Base-by-base conservation (phyloP, 2,888 invertebrate genomes). In the Onchidella celtica region DNA sequence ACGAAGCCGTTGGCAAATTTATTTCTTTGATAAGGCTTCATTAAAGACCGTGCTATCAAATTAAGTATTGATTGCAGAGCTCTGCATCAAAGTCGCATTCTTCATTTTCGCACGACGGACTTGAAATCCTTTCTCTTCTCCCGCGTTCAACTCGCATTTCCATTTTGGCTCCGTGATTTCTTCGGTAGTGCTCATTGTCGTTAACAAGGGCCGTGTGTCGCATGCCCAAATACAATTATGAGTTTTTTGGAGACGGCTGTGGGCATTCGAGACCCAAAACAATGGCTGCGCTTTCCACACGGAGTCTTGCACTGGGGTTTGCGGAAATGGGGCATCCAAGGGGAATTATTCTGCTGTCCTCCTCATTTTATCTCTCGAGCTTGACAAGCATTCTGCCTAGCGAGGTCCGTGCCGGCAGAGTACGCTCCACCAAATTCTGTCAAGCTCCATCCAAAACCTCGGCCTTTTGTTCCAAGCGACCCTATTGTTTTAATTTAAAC, bases 11-110 rank as follows among this genome's bases (percentile, higher is more conserved):
- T 65, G 77, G 83, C 69, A 74, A 76, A 74, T 79, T 81, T 74
- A 79, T 79, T 69, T 61, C 76, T 79, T 82, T 70, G 75, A 81
- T 79, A 75, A 63, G 36, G 74, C 63, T 55, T 84, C 82, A 79
- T 84, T 84, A 84, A 68, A 65, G 70, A 29, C 59, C 38, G 66
- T 27, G 63, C 38, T 75, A 79, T 79, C 81, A 70, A 66, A 84
- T 76, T 78, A 79, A 74, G 38, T 66, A 83, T 83, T 66, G 83
- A 83, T 83, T 77, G 75, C 72, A 40, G 29, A 55, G 40, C 57
- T 14, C 47, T 72, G 47, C 73, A 81, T 83, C 80, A 81, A 83
- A 80, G 79, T 32, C 57, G 47, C 72, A 70, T 72, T 32, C 63
- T 36, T 81, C 81, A 38, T 61, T 29, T 70, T 78, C 57, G 36